Conservation (phyloP, 2,113 vertebrate species). For the Mastomys natalensis region DNA sequence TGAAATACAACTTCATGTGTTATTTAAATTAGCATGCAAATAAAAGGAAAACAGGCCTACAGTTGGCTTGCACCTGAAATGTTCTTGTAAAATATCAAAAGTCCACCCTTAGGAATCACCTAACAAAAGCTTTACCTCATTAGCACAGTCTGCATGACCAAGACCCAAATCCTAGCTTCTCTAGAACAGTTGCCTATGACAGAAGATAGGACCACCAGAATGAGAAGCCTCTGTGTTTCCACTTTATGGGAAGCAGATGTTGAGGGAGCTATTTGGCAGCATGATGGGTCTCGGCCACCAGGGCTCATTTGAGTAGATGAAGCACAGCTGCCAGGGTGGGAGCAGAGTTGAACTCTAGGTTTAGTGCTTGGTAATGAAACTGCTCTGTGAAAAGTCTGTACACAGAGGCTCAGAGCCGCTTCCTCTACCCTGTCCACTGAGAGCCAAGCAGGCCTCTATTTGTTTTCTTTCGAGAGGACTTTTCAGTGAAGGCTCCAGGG, state of each 20-base stretch:
- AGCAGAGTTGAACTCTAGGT: not conserved
- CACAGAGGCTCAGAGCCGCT: not conserved
- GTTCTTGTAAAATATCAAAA: not conserved
- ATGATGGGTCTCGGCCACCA: not conserved
- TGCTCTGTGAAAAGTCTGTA: not conserved
- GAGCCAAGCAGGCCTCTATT: not conserved
- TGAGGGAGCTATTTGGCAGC: not conserved
- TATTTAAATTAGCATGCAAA: slow-evolving; percentile 58
- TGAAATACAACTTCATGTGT: not conserved
- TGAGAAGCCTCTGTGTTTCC: not conserved
- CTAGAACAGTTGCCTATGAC: not conserved
- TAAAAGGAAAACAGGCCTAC: not conserved
- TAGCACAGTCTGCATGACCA: not conserved
- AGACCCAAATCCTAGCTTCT: not conserved
- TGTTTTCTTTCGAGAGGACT: not conserved
- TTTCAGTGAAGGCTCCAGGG: not conserved
- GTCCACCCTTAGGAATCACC: not conserved
- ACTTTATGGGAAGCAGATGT: not conserved
- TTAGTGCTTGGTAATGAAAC: not conserved
- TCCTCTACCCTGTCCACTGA: not conserved
- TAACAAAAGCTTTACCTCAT: slow-evolving; percentile 19
- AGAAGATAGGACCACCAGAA: not conserved
- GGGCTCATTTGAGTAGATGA: not conserved
- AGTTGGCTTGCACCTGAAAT: not conserved
- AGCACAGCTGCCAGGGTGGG: not conserved